Base-by-base conservation (phyloP, 1,140 invertebrate genomes). In the Tribolium madens region DNA sequence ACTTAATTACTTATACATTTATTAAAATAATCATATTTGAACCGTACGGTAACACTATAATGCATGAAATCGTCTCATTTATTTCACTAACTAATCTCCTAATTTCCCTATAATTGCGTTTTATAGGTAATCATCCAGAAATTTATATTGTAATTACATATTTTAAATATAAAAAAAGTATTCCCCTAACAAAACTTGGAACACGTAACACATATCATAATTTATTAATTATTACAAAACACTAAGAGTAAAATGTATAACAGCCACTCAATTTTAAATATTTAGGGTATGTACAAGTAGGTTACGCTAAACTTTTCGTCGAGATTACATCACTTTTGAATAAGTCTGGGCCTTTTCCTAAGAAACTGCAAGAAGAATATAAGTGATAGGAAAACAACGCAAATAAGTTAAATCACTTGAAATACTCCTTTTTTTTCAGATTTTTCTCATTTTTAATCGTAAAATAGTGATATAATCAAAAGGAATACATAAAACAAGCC, bases 31-130 rank as follows among this genome's bases (percentile, higher is more conserved):
- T 64, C 57, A 64, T 64, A 13, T 64, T 64, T 33, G 57, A 64
- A 33, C 57, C 57, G 13, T 33, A 64, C 0, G 57, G 36, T 12
- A 64, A 14, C 12, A 64, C 57, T 3, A 42, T 14, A 42, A 64
- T 64, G 17, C 31, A 13, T 31, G 57, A 31, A 33, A 64, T 31
- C 31, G 14, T 33, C 10, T 64, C 57, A 13, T 64, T 64, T n/a
- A 64, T 33, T n/a, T 64, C 57, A 12, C 21, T 64, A 14, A 15
- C 21, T 12, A 64, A 12, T 12, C 31, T 33, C 6, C 57, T 26
- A 21, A 64, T 64, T 64, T 64, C 57, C 26, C 57, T 64, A 12
- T 64, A 64, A 33, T 64, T 64, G n/a, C 26, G 31, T 4, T 26
- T 2, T 5, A 64, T 3, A 5, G 21, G n/a, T n/a, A n/a, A n/a